Evolutionary conservation across 2,888 invertebrate species (phyloP).

Genomic region (Cantharis nigra): DNA sequence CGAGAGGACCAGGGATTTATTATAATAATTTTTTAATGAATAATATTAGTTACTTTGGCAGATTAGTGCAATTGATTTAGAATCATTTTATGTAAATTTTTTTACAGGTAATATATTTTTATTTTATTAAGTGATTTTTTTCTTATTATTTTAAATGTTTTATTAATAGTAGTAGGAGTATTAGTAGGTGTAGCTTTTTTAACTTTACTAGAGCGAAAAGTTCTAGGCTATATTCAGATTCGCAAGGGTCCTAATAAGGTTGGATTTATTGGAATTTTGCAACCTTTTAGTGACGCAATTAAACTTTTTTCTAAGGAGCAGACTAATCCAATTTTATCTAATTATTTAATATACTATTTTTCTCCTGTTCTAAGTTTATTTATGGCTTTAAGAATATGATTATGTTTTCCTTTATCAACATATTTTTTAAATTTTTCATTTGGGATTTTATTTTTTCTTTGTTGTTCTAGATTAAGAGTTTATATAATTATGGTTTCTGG

Average conservation of each 20-base stretch:
- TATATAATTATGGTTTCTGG: slow-evolving; percentile 68
- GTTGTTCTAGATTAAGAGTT: slow-evolving; percentile 66
- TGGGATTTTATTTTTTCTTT: slow-evolving; percentile 67
- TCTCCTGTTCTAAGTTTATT: slow-evolving; percentile 64
- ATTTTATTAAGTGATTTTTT: slow-evolving; percentile 50
- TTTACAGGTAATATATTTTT: slow-evolving; percentile 61
- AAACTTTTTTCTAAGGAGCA: slow-evolving; percentile 73
- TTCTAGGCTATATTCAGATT: slow-evolving; percentile 73
- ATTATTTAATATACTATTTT: slow-evolving; percentile 66
- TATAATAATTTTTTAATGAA: slow-evolving; percentile 58
- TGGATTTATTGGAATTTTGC: slow-evolving; percentile 64
- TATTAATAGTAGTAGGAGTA: slow-evolving; percentile 64
- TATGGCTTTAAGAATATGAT: slow-evolving; percentile 64
- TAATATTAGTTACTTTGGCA: slow-evolving; percentile 63
- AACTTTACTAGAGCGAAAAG: slow-evolving; percentile 72
- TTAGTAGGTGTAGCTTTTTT: slow-evolving; percentile 72
- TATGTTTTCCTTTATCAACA: slow-evolving; percentile 63
- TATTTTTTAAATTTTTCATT: slow-evolving; percentile 63
- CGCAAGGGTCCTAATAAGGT: slow-evolving; percentile 78
- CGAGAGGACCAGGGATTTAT: slow-evolving; percentile 74
- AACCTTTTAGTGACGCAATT: slow-evolving; percentile 75
- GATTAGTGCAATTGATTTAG: slow-evolving; percentile 74
- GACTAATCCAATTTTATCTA: slow-evolving; percentile 61
- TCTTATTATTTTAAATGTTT: slow-evolving; percentile 43
- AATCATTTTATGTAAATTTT: slow-evolving; percentile 64